Conservation (phyloP, 2,113 vertebrate genomes). For the Mirounga angustirostris region DNA sequence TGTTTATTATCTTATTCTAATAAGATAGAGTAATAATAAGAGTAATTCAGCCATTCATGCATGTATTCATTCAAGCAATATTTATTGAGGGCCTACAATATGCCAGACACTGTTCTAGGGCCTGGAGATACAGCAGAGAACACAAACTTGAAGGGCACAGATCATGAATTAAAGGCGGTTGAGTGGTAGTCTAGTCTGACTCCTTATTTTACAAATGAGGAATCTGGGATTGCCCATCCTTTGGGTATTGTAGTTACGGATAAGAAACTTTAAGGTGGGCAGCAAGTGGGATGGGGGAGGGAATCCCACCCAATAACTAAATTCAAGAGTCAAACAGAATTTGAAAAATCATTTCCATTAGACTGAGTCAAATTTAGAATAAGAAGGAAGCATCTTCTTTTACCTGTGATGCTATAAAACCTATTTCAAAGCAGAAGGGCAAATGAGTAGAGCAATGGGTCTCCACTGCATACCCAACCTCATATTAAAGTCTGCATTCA, state of each 20-base stretch:
- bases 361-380: neutral
- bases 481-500: neutral
- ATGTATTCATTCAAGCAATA: neutral
- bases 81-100: neutral
- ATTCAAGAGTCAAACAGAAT: neutral
- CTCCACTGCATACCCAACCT: neutral
- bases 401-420: neutral
- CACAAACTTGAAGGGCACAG: neutral
- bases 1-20: slow-evolving; percentile 17
- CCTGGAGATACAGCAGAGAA: neutral
- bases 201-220: neutral
- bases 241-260: neutral
- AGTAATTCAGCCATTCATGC: neutral
- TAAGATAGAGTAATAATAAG: neutral
- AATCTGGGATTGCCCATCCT: neutral
- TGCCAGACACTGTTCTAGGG: neutral
- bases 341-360: slow-evolving; percentile 31
- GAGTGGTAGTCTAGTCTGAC: neutral
- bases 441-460: neutral
- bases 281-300: neutral
- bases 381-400: slow-evolving; percentile 21
- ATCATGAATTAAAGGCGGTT: neutral
- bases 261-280: neutral
- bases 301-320: neutral
- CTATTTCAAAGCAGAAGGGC: neutral